Base-by-base conservation (phyloP, 2,113 vertebrate genomes). In the Colius striatus region DNA sequence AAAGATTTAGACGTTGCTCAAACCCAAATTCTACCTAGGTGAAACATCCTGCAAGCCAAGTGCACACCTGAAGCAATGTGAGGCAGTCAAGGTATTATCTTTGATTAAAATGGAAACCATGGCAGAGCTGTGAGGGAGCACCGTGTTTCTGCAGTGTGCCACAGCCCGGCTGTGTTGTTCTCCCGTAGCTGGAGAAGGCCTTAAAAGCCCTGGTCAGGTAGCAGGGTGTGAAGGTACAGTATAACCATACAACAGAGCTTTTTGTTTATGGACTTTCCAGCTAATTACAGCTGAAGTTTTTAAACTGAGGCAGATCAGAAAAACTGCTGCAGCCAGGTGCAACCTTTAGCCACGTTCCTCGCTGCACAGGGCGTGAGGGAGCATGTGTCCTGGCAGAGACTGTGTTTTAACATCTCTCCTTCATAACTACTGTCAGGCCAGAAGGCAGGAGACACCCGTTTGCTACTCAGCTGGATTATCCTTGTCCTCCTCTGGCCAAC, bases 301-400 rank as follows among this genome's bases (percentile, higher is more conserved):
- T 61, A 43, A 79, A 62, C 14, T 62, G 74, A 76, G 71, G 81
- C 71, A 88, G 51, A 32, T 50, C 30, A 87, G 71, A 82, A 62
- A 66, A 61, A 10, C 29, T 45, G 0, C 50, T 85, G 80, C 84
- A 84, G 81, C 41, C 71, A 76, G 58, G 13, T 54, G 54, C 38
- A 87, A 4, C 36, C 72, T 84, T 7, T 3, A 89, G 91, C 91
- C 74, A n/a, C 0, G 9, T 48, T 81, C 43, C 60, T 83, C 0
- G 0, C 60, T 16, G 38, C 20, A 0, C 61, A 10, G 48, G 65
- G 84, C 18, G 0, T 47, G 80, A 92, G 79, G 16, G 47, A 74
- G 83, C 74, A 30, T n/a, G 70, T 80, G 94, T 61, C 72, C 79
- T 86, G 78, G 95, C 91, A 91, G 32, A 75, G 75, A 36, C 51